Base-by-base conservation (phyloP, 2,888 invertebrate genomes). In the Melipona beecheii region DNA sequence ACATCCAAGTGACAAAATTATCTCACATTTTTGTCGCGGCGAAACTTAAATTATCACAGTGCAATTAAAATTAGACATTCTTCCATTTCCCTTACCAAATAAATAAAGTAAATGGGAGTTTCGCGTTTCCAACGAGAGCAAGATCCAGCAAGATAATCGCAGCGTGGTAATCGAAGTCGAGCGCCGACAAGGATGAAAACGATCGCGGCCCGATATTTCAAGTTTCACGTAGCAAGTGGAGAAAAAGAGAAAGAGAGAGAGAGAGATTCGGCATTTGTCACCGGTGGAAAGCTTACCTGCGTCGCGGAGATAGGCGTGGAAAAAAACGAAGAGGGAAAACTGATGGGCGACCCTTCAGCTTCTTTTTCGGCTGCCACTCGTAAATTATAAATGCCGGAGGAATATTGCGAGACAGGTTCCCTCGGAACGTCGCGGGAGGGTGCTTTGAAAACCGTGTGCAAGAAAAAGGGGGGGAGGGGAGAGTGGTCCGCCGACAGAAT, bases 341-440 rank as follows among this genome's bases (percentile, higher is more conserved):
- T 54, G 31, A 69, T 65, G 50, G 21, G 27, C 19, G n/a, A 31
- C 13, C 24, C n/a, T 21, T 1, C 27, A 21, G 68, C 72, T 66
- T 66, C 76, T 66, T 66, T 73, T 74, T 60, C 70, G 50, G 60
- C 77, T n/a, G 49, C 24, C 36, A 31, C 54, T 69, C 66, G 81
- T 85, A 79, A 88, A 90, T 89, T 88, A 90, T 90, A 83, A 85
- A 90, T 79, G 75, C 77, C 56, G 43, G 43, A 78, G 71, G 87
- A 88, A 87, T 87, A 88, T 90, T 79, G 83, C 87, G 62, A 78
- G 79, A 69, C 71, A 68, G 58, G 76, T 75, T 74, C 58, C 65
- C 54, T 15, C 70, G 50, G 27, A 27, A 27, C 27, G 4, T 9
- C 72, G 31, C 31, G 31, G 21, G 70, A 43, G 66, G 64, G 73